A percentile compares a stretch with the other conserved stretches of the same genome.
These are phyloP conservation scores for Aradophagus sp. DNA, from an alignment of 1,140 invertebrate genomes.

Conservation along the genomic window DNA sequence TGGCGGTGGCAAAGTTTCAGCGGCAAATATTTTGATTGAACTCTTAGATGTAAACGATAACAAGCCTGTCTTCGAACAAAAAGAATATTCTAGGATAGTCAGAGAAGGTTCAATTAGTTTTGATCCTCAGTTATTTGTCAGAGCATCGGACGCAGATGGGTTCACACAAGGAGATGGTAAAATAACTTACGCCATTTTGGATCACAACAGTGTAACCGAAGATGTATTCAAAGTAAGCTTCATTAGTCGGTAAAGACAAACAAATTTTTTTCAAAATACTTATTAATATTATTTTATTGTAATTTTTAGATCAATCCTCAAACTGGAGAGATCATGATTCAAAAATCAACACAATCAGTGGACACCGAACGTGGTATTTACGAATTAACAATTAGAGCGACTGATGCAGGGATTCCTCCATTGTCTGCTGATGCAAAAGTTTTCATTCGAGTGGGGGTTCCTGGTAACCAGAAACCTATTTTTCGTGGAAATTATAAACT, in stretches of 20 bases:
- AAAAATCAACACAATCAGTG: slow-evolving; percentile 79
- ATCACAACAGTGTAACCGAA: slow-evolving; percentile 80
- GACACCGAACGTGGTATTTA: slow-evolving; percentile 84
- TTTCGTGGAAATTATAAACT: slow-evolving; percentile 82
- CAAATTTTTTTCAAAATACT: too few species aligned
- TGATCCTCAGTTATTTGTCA: slow-evolving; percentile 84
- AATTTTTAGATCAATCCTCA: slow-evolving; percentile 75
- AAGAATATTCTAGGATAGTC: slow-evolving; percentile 83
- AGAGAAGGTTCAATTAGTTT: slow-evolving; percentile 82
- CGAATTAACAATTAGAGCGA: slow-evolving; percentile 81
- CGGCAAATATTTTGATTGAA: slow-evolving; percentile 82
- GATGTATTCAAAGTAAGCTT: slow-evolving; percentile 67
- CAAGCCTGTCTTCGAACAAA: slow-evolving; percentile 82
- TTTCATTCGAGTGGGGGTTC: slow-evolving; percentile 82
- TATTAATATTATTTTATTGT: not conserved
- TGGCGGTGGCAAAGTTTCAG: slow-evolving; percentile 81
- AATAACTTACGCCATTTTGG: slow-evolving; percentile 80
- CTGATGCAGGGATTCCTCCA: slow-evolving; percentile 82
- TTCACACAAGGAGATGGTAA: slow-evolving; percentile 80
- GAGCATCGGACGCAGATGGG: slow-evolving; percentile 83
- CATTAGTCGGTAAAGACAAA: not conserved
- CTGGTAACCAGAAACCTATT: slow-evolving; percentile 84
- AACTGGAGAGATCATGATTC: slow-evolving; percentile 82
- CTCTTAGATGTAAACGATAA: slow-evolving; percentile 90
- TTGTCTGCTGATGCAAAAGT: slow-evolving; percentile 80